These are phyloP conservation scores for Pachypanchax playfairii DNA, from an alignment of 2,113 vertebrate genomes.

Conservation along the genomic window DNA sequence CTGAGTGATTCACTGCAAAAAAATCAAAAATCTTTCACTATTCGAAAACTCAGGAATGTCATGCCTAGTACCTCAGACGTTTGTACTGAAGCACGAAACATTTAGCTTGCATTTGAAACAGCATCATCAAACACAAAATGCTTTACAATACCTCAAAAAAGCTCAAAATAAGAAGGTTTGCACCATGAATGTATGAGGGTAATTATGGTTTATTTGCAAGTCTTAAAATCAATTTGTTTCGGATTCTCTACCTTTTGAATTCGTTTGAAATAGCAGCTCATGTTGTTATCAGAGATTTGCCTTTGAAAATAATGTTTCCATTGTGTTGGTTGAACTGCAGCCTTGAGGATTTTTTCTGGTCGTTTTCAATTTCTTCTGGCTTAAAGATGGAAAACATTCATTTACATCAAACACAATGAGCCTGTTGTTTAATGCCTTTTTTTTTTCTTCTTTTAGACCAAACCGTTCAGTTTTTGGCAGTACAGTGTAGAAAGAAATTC, in stretches of 20 bases:
- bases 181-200: slow-evolving; percentile 94
- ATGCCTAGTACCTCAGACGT: slow-evolving; percentile 98
- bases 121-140: slow-evolving; percentile 87
- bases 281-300: slow-evolving; percentile 52
- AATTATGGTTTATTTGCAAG: slow-evolving; percentile 84
- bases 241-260: slow-evolving; percentile 45
- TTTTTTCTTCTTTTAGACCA: slow-evolving; percentile 36
- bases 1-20: neutral
- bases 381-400: slow-evolving; percentile 27
- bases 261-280: slow-evolving; percentile 44
- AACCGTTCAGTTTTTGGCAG: slow-evolving; percentile 41
- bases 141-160: slow-evolving; percentile 88
- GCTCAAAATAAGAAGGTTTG: slow-evolving; percentile 87
- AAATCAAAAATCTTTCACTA: too few species aligned
- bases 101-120: slow-evolving; percentile 90
- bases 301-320: slow-evolving; percentile 46
- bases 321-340: slow-evolving; percentile 46
- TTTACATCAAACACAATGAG: slow-evolving; percentile 35
- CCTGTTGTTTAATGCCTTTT: slow-evolving; percentile 39
- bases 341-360: slow-evolving; percentile 34
- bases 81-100: slow-evolving; percentile 93
- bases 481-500: slow-evolving; percentile 56
- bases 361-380: slow-evolving; percentile 33
- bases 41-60: slow-evolving; percentile 94
- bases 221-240: slow-evolving; percentile 60